A percentile compares a stretch with the other conserved stretches of the same genome.
These are phyloP conservation scores for Colinus virginianus DNA, from an alignment of 2,113 vertebrate species.

Conservation along the genomic window DNA sequence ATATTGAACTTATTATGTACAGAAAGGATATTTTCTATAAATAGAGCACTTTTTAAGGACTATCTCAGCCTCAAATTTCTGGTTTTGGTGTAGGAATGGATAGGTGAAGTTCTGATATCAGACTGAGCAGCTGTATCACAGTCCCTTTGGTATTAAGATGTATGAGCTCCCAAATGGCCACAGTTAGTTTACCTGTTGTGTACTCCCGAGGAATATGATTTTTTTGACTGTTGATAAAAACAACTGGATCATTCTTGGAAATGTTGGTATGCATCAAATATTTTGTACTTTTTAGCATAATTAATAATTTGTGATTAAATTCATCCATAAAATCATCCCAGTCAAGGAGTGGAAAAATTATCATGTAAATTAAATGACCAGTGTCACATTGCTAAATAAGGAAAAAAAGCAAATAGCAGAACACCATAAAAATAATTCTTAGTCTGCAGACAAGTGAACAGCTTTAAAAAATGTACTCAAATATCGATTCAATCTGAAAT, in stretches of 20 bases:
- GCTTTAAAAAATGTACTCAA: not conserved
- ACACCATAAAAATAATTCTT: not conserved
- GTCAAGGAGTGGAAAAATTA: not conserved
- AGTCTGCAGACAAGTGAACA: not conserved
- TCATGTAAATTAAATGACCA: not conserved
- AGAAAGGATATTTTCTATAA: slow-evolving; percentile 19
- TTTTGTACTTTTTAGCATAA: not conserved
- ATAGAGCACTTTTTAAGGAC: not conserved
- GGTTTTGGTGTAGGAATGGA: not conserved
- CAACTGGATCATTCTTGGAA: not conserved
- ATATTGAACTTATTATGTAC: not conserved
- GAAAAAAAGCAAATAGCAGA: not conserved
- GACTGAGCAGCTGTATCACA: not conserved
- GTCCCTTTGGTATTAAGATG: not conserved
- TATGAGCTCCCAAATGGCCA: not conserved
- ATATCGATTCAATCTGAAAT: slow-evolving; percentile 4
- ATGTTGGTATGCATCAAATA: not conserved
- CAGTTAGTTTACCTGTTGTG: not conserved
- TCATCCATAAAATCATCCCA: not conserved
- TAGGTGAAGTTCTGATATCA: not conserved
- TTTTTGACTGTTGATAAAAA: not conserved
- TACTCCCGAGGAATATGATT: not conserved
- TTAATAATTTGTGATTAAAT: not conserved
- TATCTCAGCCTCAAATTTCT: not conserved
- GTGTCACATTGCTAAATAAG: not conserved